Base-by-base conservation (phyloP, 2,888 invertebrate species). In the Hoplodrina blanda region DNA sequence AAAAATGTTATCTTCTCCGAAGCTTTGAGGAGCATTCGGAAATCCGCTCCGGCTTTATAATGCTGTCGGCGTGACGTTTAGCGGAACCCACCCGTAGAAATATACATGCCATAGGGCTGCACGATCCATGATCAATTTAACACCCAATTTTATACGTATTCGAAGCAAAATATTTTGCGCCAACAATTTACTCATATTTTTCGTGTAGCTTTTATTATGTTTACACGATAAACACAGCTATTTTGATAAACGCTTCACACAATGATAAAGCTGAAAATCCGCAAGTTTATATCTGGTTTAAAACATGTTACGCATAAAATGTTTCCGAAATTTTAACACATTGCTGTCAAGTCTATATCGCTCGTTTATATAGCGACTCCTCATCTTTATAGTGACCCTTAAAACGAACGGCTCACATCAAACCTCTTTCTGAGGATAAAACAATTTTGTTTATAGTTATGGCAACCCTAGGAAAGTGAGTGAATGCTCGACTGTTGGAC, bases 401-500 rank as follows among this genome's bases (percentile, higher is more conserved):
- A 76, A 71, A 80, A 65, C 57, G 57, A 84, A 80, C 70, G 57
- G 61, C 55, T 76, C 70, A 75, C 80, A 76, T 78, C 62, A 73
- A 78, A 80, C 72, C 74, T 70, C 73, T 75, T 75, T 59, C 55
- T 64, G 69, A 68, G 72, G 33, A 75, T 80, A 77, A 86, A 80
- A 74, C 76, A 63, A 75, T 82, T 79, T 80, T 76, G 72, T 81
- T 80, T 85, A 85, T 82, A 76, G 81, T 80, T 79, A 83, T 81
- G 73, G 72, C 90, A 92, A 75, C 93, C 93, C 92, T 92, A 69
- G 66, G 50, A 60, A 60, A 78, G 83, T 79, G 85, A 91, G 87
- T 89, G 90, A 93, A 90, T 88, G 89, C 88, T 89, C 91, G 89
- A 91, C 91, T 91, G 91, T 91, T 88, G 90, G 90, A 84, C 88